These are phyloP conservation scores for Erebia aethiops DNA, from an alignment of 2,888 invertebrate species.

Conservation along the genomic window DNA sequence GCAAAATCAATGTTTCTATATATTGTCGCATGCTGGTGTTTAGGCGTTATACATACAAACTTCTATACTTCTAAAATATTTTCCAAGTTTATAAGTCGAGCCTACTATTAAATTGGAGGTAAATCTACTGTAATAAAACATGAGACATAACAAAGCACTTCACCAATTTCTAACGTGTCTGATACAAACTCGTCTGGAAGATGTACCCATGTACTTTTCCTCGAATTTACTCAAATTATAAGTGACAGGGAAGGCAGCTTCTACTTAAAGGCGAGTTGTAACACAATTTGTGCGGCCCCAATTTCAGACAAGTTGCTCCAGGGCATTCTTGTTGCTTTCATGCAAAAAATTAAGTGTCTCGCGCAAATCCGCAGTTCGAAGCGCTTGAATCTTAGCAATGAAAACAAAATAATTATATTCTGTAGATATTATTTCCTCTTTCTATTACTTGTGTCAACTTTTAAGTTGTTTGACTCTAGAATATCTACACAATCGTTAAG, in stretches of 20 bases:
- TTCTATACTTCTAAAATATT: no score
- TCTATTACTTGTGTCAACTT: not conserved
- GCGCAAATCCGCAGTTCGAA: not conserved
- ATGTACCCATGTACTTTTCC: not conserved
- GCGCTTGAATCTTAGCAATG: conserved; percentile 9
- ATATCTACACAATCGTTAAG: no score
- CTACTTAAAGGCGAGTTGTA: conserved; percentile 61
- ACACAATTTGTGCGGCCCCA: conserved; percentile 60
- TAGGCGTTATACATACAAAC: no score
- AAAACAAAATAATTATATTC: not conserved
- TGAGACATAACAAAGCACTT: not conserved
- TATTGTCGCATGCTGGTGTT: no score
- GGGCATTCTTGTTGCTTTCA: conserved; percentile 10
- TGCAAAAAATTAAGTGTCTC: conserved; percentile 13
- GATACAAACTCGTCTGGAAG: not conserved
- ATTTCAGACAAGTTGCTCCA: conserved; percentile 3
- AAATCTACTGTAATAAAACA: not conserved
- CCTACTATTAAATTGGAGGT: no score
- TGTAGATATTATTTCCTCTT: not conserved
- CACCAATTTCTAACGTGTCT: not conserved
- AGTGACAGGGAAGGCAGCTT: conserved; percentile 38
- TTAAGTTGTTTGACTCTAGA: not conserved
- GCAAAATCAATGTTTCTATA: no score
- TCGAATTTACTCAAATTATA: conserved; percentile 18
- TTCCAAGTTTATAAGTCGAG: no score